Conservation (phyloP, 2,113 vertebrate species). For the Sylvia atricapilla region DNA sequence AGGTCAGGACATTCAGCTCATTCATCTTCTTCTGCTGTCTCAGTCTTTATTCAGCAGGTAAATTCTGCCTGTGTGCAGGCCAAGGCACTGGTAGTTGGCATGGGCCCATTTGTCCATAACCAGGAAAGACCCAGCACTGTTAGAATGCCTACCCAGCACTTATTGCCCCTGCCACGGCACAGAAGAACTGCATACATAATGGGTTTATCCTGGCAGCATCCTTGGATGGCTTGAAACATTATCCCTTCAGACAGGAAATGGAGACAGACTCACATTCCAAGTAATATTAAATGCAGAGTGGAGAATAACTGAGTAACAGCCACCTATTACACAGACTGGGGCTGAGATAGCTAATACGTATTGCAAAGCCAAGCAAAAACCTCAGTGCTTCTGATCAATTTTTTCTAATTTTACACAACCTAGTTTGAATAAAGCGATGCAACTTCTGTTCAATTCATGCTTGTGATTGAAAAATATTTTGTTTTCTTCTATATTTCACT, state of each 20-base stretch:
- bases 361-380: background rate
- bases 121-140: background rate
- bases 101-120: fast-evolving
- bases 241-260: background rate
- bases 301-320: background rate
- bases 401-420: background rate
- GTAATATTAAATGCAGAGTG: background rate
- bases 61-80: background rate
- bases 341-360: background rate
- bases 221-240: background rate
- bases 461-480: background rate
- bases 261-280: background rate
- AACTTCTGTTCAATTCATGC: background rate
- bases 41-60: background rate
- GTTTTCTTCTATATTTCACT: background rate
- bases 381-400: background rate
- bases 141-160: background rate
- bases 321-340: background rate
- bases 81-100: background rate
- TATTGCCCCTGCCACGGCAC: background rate
- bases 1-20: background rate
- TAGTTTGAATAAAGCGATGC: background rate
- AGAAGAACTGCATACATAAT: background rate
- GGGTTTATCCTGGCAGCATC: background rate
- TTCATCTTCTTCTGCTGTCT: background rate